Conservation (phyloP, 1,140 invertebrate genomes). For the Macrotrachela quadricornifera region DNA sequence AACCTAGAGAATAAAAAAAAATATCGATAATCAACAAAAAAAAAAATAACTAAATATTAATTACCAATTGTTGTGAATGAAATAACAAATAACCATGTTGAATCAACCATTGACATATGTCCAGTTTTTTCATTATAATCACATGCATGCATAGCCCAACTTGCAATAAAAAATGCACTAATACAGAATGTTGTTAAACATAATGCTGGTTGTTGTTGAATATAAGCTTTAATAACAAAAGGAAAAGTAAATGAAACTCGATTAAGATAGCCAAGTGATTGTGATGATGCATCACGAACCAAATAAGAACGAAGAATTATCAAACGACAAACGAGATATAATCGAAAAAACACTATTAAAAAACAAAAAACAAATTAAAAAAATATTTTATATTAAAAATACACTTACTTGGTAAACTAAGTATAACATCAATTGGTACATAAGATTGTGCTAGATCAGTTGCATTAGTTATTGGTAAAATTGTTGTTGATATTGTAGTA, state of each 20-base stretch:
- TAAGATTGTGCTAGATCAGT: too few relatives aligned
- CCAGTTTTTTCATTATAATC: slow-evolving; percentile 33
- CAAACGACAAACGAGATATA: slow-evolving; percentile 94
- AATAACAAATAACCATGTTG: too few relatives aligned
- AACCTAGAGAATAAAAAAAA: slow-evolving; percentile 54
- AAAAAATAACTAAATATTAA: too few relatives aligned
- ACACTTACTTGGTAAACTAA: slow-evolving; percentile 56
- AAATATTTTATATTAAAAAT: too few relatives aligned
- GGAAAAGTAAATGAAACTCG: slow-evolving; percentile 97
- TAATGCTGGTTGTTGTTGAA: slow-evolving; percentile 97
- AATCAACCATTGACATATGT: too few relatives aligned
- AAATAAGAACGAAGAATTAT: slow-evolving; percentile 97
- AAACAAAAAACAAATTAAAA: too few relatives aligned
- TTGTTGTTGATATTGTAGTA: too few relatives aligned
- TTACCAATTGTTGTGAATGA: too few relatives aligned
- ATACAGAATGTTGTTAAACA: slow-evolving; percentile 91
- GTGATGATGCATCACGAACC: slow-evolving; percentile 85
- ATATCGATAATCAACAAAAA: too few relatives aligned
- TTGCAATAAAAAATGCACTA: slow-evolving; percentile 86
- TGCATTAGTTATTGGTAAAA: too few relatives aligned
- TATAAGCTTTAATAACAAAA: slow-evolving; percentile 95
- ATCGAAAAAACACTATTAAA: slow-evolving; percentile 68
- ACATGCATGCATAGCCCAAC: slow-evolving; percentile 89
- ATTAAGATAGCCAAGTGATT: slow-evolving; percentile 72
- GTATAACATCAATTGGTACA: slow-evolving; percentile 14